Conservation (phyloP, 2,888 invertebrate genomes). For the Tiliacea citrago region DNA sequence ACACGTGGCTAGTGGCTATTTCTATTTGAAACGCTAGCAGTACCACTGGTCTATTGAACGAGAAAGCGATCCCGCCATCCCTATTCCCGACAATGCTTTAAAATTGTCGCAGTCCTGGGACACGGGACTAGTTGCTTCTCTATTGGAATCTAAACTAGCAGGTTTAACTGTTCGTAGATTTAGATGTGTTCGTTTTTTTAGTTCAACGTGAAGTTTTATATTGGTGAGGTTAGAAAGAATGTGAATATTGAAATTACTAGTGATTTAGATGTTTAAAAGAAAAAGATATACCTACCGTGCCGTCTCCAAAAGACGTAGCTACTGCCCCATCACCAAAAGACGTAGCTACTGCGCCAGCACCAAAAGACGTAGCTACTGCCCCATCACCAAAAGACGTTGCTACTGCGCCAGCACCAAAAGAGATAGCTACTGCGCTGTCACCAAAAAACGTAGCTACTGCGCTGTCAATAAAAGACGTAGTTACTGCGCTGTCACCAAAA, state of each 20-base stretch:
- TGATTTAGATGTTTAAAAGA: too few species aligned
- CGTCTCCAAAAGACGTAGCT: too few species aligned
- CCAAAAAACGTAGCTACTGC: too few species aligned
- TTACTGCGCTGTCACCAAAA: too few species aligned
- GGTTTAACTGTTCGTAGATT: background rate
- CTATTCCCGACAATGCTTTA: conserved; percentile 26
- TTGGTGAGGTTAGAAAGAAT: background rate
- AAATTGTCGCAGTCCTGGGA: conserved; percentile 24
- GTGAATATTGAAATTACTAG: background rate
- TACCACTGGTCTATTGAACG: conserved; percentile 23
- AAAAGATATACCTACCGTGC: too few species aligned
- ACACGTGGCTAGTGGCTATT: conserved; percentile 12
- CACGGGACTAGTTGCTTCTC: conserved; percentile 45
- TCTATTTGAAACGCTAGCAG: conserved; percentile 10
- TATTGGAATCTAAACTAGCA: background rate
- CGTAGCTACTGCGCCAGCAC: too few species aligned
- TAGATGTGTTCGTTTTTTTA: background rate
- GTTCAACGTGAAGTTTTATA: background rate
- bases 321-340: too few species aligned
- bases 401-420: too few species aligned
- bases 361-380: too few species aligned
- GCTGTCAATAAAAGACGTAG: too few species aligned
- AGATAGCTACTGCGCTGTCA: too few species aligned
- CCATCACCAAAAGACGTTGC: too few species aligned
- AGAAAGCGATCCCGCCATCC: conserved; percentile 27